Evolutionary conservation across 2,797 vertebrate species (phyloP).

Genomic region (Acanthopagrus latus): DNA sequence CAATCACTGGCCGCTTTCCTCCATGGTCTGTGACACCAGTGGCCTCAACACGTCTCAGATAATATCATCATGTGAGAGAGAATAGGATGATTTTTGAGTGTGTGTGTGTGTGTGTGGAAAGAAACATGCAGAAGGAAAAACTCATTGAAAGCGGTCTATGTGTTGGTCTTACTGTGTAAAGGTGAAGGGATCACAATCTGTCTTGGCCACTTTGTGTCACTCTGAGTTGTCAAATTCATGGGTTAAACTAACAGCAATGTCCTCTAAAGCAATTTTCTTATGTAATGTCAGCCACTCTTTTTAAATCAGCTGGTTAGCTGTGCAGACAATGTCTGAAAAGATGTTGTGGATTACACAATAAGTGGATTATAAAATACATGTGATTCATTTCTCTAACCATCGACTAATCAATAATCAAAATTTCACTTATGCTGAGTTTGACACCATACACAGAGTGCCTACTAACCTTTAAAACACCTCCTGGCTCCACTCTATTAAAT

Average conservation of each 20-base stretch:
- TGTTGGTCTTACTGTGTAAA: conserved; percentile 25
- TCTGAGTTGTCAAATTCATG: background rate
- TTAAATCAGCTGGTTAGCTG: background rate
- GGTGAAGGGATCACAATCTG: background rate
- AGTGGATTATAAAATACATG: too few relatives aligned
- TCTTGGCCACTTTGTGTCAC: conserved; percentile 15
- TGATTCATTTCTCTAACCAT: background rate
- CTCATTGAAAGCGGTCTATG: background rate
- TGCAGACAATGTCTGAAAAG: background rate
- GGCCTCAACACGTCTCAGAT: conserved; percentile 61
- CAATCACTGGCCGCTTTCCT: conserved; percentile 43
- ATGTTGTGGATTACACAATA: background rate
- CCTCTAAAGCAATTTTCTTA: background rate
- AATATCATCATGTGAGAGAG: conserved; percentile 52
- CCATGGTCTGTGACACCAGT: conserved; percentile 40
- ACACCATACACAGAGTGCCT: too few relatives aligned
- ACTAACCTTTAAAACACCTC: background rate
- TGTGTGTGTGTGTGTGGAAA: conserved; percentile 22
- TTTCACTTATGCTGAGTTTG: background rate
- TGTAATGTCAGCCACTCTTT: background rate
- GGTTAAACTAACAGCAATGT: background rate
- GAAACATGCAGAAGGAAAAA: background rate
- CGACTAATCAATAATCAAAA: background rate
- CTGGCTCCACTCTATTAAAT: background rate
- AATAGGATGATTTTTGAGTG: conserved; percentile 20